These are phyloP conservation scores for Pseudonaja textilis DNA, from an alignment of 2,113 vertebrate species.

Conservation along the genomic window DNA sequence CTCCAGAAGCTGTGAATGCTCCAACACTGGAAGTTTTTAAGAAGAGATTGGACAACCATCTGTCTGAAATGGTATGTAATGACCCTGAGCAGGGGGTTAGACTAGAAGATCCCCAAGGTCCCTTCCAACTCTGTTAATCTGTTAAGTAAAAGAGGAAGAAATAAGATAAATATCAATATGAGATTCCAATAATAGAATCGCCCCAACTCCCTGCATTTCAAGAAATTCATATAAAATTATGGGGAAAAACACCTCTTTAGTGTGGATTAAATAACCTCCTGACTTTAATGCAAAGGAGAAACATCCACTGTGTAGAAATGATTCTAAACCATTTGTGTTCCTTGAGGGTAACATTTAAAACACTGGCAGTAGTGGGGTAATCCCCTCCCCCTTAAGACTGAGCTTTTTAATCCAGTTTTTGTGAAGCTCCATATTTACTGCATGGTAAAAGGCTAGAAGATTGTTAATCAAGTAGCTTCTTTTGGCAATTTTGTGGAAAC, in stretches of 20 bases:
- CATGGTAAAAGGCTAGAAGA: neutral
- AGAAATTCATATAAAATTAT: neutral
- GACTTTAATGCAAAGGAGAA: neutral
- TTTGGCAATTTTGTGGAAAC: constrained; percentile 7
- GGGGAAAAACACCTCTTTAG: neutral
- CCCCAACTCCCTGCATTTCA: neutral
- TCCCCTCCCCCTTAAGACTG: neutral
- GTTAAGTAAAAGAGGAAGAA: neutral
- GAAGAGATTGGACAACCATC: too few relatives aligned
- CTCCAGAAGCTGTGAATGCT: too few relatives aligned
- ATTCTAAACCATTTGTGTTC: neutral
- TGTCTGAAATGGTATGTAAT: too few relatives aligned
- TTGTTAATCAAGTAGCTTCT: constrained; percentile 4
- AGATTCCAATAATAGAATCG: neutral
- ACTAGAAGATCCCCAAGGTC: too few relatives aligned
- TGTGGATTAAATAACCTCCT: neutral
- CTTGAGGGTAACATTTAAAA: neutral
- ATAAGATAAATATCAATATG: neutral
- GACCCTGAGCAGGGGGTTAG: too few relatives aligned
- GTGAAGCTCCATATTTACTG: constrained; percentile 2
- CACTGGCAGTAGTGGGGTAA: neutral
- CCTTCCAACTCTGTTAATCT: too few relatives aligned
- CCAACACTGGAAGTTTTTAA: too few relatives aligned
- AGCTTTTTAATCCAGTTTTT: constrained; percentile 6
- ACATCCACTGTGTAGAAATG: neutral